Evolutionary conservation across 1,140 invertebrate species (phyloP).

Genomic region (Pemphigus obesinymphae): DNA sequence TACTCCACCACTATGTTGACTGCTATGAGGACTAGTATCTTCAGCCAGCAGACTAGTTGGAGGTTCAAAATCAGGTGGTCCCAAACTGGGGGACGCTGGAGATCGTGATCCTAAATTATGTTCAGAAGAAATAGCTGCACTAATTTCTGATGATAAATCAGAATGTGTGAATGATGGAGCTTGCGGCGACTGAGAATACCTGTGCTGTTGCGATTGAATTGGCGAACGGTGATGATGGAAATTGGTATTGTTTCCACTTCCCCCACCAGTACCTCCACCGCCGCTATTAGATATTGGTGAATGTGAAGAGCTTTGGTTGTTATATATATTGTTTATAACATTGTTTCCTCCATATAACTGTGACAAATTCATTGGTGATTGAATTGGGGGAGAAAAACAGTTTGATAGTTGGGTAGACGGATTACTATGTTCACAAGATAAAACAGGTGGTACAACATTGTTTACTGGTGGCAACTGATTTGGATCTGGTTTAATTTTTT

Average conservation of each 20-base stretch:
- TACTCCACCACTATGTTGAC: conserved; percentile 42
- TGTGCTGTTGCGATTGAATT: conserved; percentile 46
- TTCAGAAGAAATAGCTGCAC: conserved; percentile 69
- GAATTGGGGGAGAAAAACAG: conserved; percentile 57
- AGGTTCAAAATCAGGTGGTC: conserved; percentile 70
- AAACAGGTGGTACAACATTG: conserved; percentile 14
- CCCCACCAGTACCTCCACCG: background rate
- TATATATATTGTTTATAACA: conserved; percentile 50
- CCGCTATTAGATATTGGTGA: conserved; percentile 46
- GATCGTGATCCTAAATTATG: conserved; percentile 57
- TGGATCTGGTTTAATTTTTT: conserved; percentile 67
- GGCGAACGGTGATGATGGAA: conserved; percentile 44
- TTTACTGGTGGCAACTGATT: conserved; percentile 41
- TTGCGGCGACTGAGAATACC: conserved; percentile 53
- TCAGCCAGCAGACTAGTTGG: conserved; percentile 60
- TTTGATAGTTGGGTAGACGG: conserved; percentile 49
- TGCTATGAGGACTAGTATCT: conserved; percentile 46
- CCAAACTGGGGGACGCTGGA: conserved; percentile 62
- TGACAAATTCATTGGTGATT: conserved; percentile 53
- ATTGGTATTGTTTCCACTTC: conserved; percentile 46
- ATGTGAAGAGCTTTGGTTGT: conserved; percentile 46
- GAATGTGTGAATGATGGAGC: conserved; percentile 65
- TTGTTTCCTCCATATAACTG: conserved; percentile 53
- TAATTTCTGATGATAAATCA: conserved; percentile 70
- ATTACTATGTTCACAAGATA: conserved; percentile 46